These are phyloP conservation scores for Burhinus oedicnemus DNA, from an alignment of 2,113 vertebrate genomes.

Conservation along the genomic window DNA sequence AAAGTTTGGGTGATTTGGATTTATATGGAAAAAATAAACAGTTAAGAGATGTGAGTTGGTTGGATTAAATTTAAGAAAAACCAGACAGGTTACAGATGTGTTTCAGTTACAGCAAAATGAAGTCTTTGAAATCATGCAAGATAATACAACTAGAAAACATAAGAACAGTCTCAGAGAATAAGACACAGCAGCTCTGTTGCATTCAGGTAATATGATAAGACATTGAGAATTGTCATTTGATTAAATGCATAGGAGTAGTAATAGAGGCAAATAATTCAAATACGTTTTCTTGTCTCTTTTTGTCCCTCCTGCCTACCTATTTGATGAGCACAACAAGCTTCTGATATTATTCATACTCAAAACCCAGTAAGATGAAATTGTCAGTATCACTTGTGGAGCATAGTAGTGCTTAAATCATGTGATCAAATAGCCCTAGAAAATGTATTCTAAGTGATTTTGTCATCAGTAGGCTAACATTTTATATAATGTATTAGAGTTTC, in stretches of 20 bases:
- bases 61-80: not conserved
- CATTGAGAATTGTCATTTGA: not conserved
- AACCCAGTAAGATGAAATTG: not conserved
- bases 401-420: not conserved
- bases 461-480: not conserved
- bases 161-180: not conserved
- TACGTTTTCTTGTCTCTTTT: not conserved
- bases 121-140: not conserved
- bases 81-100: not conserved
- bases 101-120: not conserved
- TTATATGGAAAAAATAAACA: not conserved
- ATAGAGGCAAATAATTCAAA: not conserved
- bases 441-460: not conserved
- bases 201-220: not conserved
- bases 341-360: not conserved
- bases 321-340: not conserved
- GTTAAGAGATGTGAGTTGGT: not conserved
- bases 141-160: not conserved
- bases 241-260: not conserved
- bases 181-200: not conserved
- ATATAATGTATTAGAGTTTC: not conserved
- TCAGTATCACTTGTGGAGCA: not conserved
- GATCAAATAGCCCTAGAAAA: not conserved
- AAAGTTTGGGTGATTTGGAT: not conserved
- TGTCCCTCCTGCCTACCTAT: not conserved